Percentiles rank a stretch among this genome's conserved stretches.
Conservation (phyloP, 2,888 invertebrate species). For the Melanophora roralis region DNA sequence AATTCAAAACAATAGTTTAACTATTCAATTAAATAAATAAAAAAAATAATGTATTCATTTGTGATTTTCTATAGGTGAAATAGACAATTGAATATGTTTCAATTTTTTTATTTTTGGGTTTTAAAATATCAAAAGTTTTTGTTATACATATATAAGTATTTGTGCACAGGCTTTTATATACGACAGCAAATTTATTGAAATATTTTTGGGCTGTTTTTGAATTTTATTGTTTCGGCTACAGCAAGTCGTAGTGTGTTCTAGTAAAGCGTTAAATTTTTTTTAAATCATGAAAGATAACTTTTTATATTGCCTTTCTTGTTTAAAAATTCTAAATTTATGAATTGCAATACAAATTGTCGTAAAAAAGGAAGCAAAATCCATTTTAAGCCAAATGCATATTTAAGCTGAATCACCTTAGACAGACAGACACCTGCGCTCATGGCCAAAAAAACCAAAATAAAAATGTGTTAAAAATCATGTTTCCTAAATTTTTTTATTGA, state of each 20-base stretch:
- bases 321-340: constrained; percentile 12
- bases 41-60: too few relatives aligned
- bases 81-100: too few relatives aligned
- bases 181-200: constrained; percentile 2
- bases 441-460: constrained; percentile 21
- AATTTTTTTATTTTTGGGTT: too few relatives aligned
- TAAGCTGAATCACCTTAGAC: not conserved
- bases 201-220: constrained; percentile 10
- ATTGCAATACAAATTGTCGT: constrained; percentile 1
- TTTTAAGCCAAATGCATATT: constrained; percentile 29
- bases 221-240: constrained; percentile 15
- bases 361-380: constrained; percentile 9
- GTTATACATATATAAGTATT: not conserved
- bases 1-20: too few relatives aligned
- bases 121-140: constrained; percentile 18
- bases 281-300: not conserved
- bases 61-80: too few relatives aligned
- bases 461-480: constrained; percentile 48
- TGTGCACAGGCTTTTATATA: not conserved
- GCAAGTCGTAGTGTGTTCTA: too few relatives aligned
- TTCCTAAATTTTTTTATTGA: constrained; percentile 16
- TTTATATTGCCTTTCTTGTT: constrained; percentile 7
- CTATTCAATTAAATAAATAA: too few relatives aligned
- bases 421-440: not conserved
- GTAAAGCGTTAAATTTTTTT: too few relatives aligned